Conservation (phyloP, 2,797 vertebrate genomes). For the Lemur catta region DNA sequence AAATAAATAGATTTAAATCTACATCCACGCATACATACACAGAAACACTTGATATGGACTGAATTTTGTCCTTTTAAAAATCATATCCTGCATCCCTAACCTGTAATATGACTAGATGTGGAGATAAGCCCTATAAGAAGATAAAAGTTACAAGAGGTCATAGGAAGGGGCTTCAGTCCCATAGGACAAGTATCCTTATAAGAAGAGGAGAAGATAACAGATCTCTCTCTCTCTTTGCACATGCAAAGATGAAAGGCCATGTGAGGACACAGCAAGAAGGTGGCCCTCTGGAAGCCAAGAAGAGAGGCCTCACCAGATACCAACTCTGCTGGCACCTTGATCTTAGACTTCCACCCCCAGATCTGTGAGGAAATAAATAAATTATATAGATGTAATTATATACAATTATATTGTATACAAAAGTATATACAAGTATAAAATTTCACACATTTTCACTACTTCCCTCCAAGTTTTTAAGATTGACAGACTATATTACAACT, state of each 20-base stretch:
- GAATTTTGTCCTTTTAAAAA: neutral
- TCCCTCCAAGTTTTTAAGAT: neutral
- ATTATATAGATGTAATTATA: neutral
- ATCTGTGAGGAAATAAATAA: neutral
- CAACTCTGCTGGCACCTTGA: neutral
- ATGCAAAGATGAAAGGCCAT: neutral
- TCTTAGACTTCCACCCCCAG: neutral
- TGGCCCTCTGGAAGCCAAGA: neutral
- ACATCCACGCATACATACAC: fast-evolving
- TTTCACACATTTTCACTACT: neutral
- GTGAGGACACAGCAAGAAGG: neutral
- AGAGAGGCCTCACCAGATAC: neutral
- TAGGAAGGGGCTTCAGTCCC: neutral
- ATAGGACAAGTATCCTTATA: too few species aligned
- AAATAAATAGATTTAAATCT: neutral
- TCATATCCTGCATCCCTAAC: neutral
- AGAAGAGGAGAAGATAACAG: too few species aligned
- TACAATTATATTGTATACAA: neutral
- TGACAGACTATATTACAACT: neutral
- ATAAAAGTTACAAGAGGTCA: neutral
- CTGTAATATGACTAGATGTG: neutral
- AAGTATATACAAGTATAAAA: neutral
- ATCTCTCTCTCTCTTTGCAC: neutral
- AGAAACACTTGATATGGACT: neutral
- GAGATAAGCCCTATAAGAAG: neutral